These are phyloP conservation scores for Drosophila affinis DNA, from an alignment of 2,888 invertebrate genomes.

Conservation along the genomic window DNA sequence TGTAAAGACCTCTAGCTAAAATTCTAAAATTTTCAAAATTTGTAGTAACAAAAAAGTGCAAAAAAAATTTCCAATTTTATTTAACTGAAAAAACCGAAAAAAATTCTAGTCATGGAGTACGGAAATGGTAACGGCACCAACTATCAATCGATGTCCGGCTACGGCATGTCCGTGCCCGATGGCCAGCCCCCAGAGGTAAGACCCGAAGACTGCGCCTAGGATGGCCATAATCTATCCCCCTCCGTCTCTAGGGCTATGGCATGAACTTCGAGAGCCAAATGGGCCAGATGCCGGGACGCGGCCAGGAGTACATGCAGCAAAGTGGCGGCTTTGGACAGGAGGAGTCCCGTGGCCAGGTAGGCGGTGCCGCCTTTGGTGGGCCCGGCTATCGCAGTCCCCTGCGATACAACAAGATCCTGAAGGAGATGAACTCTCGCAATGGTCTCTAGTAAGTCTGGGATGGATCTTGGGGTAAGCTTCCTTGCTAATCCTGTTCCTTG, in stretches of 20 bases:
- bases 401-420: slow-evolving; percentile 57
- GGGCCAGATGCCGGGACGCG: not conserved
- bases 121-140: slow-evolving; percentile 39
- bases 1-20: slow-evolving; percentile 26
- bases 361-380: slow-evolving; percentile 59
- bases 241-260: slow-evolving; percentile 19
- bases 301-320: slow-evolving; percentile 28
- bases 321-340: slow-evolving; percentile 28
- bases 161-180: slow-evolving; percentile 53
- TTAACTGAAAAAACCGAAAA: not conserved
- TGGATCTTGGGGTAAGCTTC: not conserved
- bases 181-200: slow-evolving; percentile 56
- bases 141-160: slow-evolving; percentile 44
- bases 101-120: slow-evolving; percentile 53
- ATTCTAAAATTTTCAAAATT: slow-evolving; percentile 7
- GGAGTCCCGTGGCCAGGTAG: slow-evolving; percentile 48
- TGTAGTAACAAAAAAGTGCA: slow-evolving; percentile 14
- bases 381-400: slow-evolving; percentile 65
- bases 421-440: slow-evolving; percentile 69
- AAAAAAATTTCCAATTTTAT: slow-evolving; percentile 12
- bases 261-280: slow-evolving; percentile 20
- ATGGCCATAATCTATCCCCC: too few species aligned
- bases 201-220: rapidly evolving
- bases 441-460: slow-evolving; percentile 57
- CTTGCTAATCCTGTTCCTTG: not conserved